Evolutionary conservation across 2,113 vertebrate genomes (phyloP), one percentile per base, ranked within the genome.

Genomic region (Vidua macroura): DNA sequence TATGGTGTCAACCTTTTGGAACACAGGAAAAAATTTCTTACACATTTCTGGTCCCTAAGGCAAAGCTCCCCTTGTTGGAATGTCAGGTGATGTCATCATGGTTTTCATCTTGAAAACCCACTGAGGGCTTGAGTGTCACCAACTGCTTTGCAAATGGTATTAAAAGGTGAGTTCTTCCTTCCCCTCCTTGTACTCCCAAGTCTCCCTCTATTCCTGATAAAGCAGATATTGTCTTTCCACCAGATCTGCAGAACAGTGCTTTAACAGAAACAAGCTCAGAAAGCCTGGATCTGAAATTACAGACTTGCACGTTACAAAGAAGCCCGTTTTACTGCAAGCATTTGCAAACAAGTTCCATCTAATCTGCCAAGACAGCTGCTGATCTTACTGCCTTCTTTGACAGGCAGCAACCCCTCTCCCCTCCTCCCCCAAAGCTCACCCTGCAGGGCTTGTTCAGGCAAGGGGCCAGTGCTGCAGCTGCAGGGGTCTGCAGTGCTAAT

Each of bases 361-460:
- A 75, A 95, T 94, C 80, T 92, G 83, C 80, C 64, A 75, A 72
- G 90, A 86, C 95, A 96, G 93, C 85, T 95, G 94, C 86, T 90
- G 85, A 55, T 95, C 68, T 52, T 43, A 3, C 44, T 83, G 85
- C 68, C 68, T 88, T 6, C 86, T 83, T 41, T 25, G 56, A 60
- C 72, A 96, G 82, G 92, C 90, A 92, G 72, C 72, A 83, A 2
- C 35, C 55, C 43, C 43, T 82, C 59, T 85, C 60, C 23, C 33
- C 35, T 31, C 51, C 62, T 87, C 62, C 80, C 41, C 63, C 19
- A n/a, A 5, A 70, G 44, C 33, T 83, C 25, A 5, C 48, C 90
- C 92, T 56, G 63, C 79, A 67, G 92, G 90, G 88, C 90, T 92
- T 81, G 85, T 78, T 90, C 86, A 59, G 92, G 88, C 94, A 92